Percentiles rank a stretch among this genome's conserved stretches.
These are phyloP conservation scores for Amblyornis subalaris DNA, from an alignment of 2,113 vertebrate species.

Conservation along the genomic window DNA sequence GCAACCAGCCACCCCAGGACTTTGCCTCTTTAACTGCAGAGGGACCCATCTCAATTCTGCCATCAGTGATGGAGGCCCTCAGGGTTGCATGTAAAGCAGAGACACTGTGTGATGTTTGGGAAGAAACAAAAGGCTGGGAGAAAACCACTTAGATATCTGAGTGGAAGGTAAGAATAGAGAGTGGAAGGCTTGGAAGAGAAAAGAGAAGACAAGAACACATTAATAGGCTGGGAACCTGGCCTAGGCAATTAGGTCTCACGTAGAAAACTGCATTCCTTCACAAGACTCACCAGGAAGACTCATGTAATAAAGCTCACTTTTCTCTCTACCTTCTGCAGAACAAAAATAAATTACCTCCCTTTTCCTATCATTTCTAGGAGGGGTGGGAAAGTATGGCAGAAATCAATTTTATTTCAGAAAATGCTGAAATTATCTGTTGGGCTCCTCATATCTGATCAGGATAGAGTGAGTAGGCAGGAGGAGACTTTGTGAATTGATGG, in stretches of 20 bases:
- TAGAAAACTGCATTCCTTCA: not conserved
- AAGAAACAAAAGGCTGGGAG: not conserved
- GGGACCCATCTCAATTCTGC: not conserved
- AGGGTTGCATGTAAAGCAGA: not conserved
- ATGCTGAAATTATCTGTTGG: not conserved
- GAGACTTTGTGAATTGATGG: constrained; percentile 26
- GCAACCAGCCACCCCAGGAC: not conserved
- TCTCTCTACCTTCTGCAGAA: not conserved
- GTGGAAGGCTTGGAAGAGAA: not conserved
- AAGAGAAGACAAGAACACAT: not conserved
- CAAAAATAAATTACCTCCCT: not conserved
- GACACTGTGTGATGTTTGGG: not conserved
- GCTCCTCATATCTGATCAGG: constrained; percentile 18
- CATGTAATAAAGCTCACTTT: not conserved
- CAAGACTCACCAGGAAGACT: not conserved
- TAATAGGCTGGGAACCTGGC: not conserved
- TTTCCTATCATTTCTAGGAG: not conserved
- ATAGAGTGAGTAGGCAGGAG: constrained; percentile 35
- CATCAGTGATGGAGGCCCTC: not conserved
- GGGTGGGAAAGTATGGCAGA: not conserved
- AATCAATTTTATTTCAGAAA: constrained; percentile 20
- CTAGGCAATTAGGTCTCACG: not conserved
- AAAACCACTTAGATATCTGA: not conserved
- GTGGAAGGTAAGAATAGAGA: not conserved
- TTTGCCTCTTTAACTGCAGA: not conserved